Base-by-base conservation (phyloP, 2,797 vertebrate species). In the Gymnoscopelus microlampas region DNA sequence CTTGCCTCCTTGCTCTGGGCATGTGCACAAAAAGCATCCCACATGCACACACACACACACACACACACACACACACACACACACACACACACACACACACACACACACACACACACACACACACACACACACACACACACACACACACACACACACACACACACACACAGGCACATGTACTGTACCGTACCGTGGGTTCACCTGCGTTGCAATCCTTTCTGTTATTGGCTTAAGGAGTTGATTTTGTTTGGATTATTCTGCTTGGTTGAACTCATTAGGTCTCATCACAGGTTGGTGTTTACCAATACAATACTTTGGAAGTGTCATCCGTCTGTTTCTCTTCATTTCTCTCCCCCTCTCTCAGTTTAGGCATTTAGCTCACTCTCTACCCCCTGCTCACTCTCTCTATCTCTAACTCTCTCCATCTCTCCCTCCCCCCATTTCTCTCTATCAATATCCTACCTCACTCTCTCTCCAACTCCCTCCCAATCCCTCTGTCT, bases 1-100 rank as follows among this genome's bases (percentile, higher is more conserved):
- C 65, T 74, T 58, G 39, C 65, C 51, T 10, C 61, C 60, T 72
- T n/a, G 53, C 29, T 66, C 59, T 71, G 67, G 26, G 71, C 61
- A 71, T 71, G 62, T 53, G 49, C 53, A 24, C 48, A 53, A 70
- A 62, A 68, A 66, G 51, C 48, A 29, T 55, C 67, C 19, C 47
- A 44, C 24, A 32, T 19, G 29, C 54, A 56, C 54, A 55, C 4
- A 6, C 47, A 58, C 39, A 63, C 54, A 44, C 59, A 50, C 24
- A 66, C n/a, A 56, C 60, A 69, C 47, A 59, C 13, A 69, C 44
- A 74, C 47, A 66, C 44, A 39, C 32, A 53, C 57, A 55, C 39
- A 66, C 63, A 66, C 57, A 61, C 51, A 23, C 24, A 32, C 55
- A 26, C 54, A 56, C 54, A 55, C 4, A 6, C 47, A 58, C 39